Percentiles rank a stretch among this genome's conserved stretches.
phyloP scores from a whole-genome alignment of 2,113 vertebrate genomes.

The Todiramphus chloris region DNA sequence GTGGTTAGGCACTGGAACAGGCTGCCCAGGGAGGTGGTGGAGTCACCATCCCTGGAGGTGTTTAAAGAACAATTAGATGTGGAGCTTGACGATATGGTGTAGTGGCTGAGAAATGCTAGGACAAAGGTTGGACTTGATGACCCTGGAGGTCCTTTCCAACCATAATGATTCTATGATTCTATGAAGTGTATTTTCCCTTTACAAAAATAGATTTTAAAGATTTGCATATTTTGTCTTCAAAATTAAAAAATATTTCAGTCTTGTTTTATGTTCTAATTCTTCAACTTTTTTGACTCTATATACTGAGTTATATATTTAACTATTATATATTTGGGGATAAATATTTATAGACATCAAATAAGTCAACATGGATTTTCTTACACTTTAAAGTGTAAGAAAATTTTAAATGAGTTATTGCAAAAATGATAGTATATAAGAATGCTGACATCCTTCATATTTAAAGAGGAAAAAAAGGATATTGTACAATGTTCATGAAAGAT shows the following conservation, averaged over 20 bases:
- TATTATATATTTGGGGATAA: neutral
- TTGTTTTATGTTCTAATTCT: neutral
- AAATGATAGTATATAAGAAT: neutral
- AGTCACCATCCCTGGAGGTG: too few relatives aligned
- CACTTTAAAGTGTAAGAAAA: neutral
- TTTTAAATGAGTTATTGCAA: neutral
- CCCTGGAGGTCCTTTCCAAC: too few relatives aligned
- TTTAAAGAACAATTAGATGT: too few relatives aligned
- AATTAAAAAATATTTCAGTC: neutral
- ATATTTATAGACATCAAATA: neutral
- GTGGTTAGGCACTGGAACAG: too few relatives aligned
- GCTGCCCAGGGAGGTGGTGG: too few relatives aligned
- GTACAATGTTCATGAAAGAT: neutral
- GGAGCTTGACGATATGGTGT: too few relatives aligned
- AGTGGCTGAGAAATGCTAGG: too few relatives aligned
- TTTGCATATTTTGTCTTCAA: neutral
- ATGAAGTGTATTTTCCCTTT: neutral
- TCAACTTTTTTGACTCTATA: neutral
- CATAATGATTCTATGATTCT: too few relatives aligned
- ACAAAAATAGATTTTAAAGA: neutral
- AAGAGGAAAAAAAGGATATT: neutral
- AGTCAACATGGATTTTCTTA: neutral
- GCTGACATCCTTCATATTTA: neutral
- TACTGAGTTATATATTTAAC: neutral
- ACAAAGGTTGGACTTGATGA: too few relatives aligned